phyloP scores from a whole-genome alignment of 2,797 vertebrate species.

The Leuciscus waleckii region DNA sequence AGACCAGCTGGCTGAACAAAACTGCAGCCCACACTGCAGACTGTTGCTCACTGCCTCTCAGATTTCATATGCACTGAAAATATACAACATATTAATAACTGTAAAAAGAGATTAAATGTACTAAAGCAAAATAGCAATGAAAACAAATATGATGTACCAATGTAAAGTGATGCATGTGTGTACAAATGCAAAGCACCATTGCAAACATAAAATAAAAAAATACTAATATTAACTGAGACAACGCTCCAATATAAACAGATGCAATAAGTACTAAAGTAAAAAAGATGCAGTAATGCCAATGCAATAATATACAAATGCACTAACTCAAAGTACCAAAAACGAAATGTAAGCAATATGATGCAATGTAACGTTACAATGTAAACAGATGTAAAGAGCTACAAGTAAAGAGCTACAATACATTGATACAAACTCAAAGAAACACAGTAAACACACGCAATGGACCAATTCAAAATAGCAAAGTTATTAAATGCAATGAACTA shows the following conservation, averaged over 20 bases:
- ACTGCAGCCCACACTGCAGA: slow-evolving; percentile 36
- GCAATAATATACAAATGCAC: neutral
- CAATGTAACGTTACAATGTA: too few species aligned
- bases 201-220: neutral
- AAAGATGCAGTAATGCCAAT: neutral
- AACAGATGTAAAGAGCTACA: neutral
- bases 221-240: neutral
- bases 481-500: neutral
- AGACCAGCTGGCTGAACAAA: slow-evolving; percentile 33
- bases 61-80: slow-evolving; percentile 1
- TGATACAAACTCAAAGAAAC: neutral
- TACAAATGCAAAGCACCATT: neutral
- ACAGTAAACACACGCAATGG: neutral
- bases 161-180: neutral
- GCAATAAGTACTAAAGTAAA: neutral
- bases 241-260: neutral
- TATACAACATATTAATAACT: slow-evolving; percentile 3
- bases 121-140: neutral
- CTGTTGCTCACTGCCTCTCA: slow-evolving; percentile 3
- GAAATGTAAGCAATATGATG: neutral
- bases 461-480: neutral
- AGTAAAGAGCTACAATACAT: neutral
- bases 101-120: neutral
- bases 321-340: neutral
- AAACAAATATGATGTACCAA: neutral